Base-by-base conservation (phyloP, 1,140 invertebrate genomes). In the Radopholus similis region DNA sequence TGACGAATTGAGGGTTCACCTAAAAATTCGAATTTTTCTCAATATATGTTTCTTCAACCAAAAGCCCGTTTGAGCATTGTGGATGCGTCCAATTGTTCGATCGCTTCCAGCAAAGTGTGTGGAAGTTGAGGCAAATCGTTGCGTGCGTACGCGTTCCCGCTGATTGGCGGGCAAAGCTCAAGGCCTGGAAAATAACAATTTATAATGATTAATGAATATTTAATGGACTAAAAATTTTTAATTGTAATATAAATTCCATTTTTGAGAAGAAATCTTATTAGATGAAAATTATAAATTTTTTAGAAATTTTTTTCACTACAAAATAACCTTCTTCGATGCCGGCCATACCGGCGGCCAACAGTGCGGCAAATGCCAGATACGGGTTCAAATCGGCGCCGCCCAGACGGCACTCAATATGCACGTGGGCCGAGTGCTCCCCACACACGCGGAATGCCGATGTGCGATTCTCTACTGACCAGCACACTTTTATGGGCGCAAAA, bases 251-350 rank as follows among this genome's bases (percentile, higher is more conserved):
- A n/a, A n/a, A n/a, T n/a, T n/a, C n/a, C n/a, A n/a, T n/a, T n/a
- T n/a, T n/a, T n/a, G n/a, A n/a, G n/a, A n/a, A n/a, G n/a, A n/a
- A n/a, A n/a, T n/a, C n/a, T n/a, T n/a, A n/a, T n/a, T n/a, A n/a
- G n/a, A n/a, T n/a, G n/a, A n/a, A n/a, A n/a, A n/a, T n/a, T n/a
- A 38, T 38, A 21, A 44, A n/a, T 2, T 26, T 18, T n/a, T n/a
- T n/a, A n/a, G n/a, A n/a, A n/a, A n/a, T n/a, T n/a, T n/a, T n/a
- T n/a, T n/a, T n/a, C n/a, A n/a, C 3, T 4, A 62, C 58, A n/a
- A n/a, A n/a, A n/a, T n/a, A n/a, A n/a, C n/a, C 49, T 42, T 62
- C 58, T 11, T 62, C 58, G n/a, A 62, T 62, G 9, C 58, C 58
- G 18, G 40, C 18, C 26, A 62, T 62, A 34, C 58, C 58, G 21